Evolutionary conservation across 2,113 vertebrate species (phyloP).

Genomic region (Sula dactylatra): DNA sequence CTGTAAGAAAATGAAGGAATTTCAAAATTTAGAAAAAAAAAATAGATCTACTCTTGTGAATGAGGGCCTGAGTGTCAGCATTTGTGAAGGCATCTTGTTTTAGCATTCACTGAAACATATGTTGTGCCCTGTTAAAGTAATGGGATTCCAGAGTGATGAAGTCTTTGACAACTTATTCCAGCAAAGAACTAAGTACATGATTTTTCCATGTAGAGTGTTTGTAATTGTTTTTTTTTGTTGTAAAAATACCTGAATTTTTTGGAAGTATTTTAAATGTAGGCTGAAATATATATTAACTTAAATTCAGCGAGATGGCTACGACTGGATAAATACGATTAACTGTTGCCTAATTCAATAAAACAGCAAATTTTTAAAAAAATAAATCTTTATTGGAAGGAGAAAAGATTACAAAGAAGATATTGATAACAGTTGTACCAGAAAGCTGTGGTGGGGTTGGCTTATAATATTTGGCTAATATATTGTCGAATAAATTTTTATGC

Average conservation of each 20-base stretch:
- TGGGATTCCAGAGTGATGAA: neutral
- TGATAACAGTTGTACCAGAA: neutral
- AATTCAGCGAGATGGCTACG: neutral
- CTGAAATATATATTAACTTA: neutral
- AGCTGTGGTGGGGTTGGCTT: neutral
- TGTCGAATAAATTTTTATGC: neutral
- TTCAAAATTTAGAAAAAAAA: neutral
- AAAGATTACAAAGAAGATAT: neutral
- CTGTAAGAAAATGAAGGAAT: neutral
- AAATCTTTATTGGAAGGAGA: neutral
- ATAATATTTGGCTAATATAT: neutral
- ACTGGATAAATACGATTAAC: neutral
- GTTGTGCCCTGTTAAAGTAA: neutral
- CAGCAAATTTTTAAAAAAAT: accelerated
- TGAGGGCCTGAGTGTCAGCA: accelerated
- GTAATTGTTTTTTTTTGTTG: neutral
- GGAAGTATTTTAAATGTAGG: neutral
- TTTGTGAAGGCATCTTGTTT: neutral
- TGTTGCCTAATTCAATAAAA: neutral
- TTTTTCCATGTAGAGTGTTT: neutral
- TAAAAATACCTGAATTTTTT: neutral
- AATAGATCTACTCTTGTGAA: neutral
- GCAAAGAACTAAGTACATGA: neutral
- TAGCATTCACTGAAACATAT: neutral
- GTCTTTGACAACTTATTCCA: neutral